Conservation (phyloP, 2,113 vertebrate genomes). For the Osmerus mordax region DNA sequence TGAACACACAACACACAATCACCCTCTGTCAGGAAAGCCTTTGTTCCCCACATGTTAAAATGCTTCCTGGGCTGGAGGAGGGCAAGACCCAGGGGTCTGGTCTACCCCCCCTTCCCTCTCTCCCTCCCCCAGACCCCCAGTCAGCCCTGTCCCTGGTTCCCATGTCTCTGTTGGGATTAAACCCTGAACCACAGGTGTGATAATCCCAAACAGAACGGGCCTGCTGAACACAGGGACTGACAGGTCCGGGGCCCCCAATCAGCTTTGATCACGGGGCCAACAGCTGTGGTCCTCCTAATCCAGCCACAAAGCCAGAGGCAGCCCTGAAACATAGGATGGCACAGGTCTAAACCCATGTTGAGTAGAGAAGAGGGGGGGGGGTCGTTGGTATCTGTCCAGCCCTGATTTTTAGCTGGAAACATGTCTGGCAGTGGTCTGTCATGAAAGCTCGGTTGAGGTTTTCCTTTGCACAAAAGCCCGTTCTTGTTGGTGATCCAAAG, state of each 20-base stretch:
- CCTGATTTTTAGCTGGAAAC: too few relatives aligned
- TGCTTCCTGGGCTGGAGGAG: slow-evolving; percentile 2
- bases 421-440: too few relatives aligned
- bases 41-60: slow-evolving; percentile 3
- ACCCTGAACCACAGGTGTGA: slow-evolving; percentile 74
- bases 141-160: slow-evolving; percentile 49
- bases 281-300: slow-evolving; percentile 39
- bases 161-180: slow-evolving; percentile 66
- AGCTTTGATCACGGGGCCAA: slow-evolving; percentile 62
- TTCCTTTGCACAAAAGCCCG: too few relatives aligned
- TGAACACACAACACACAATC: not conserved
- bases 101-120: not conserved
- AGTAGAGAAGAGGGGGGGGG: not conserved
- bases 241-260: slow-evolving; percentile 40
- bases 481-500: too few relatives aligned
- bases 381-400: too few relatives aligned
- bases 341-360: not conserved
- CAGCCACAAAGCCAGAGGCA: slow-evolving; percentile 16
- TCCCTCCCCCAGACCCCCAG: slow-evolving; percentile 21
- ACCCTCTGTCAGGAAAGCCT: not conserved
- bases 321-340: not conserved
- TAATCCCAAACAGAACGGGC: slow-evolving; percentile 66
- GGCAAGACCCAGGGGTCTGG: slow-evolving; percentile 13
- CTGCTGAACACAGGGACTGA: slow-evolving; percentile 49
- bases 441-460: too few relatives aligned